phyloP scores from a whole-genome alignment of 2,888 invertebrate genomes.

The Phymatocera aterrima region DNA sequence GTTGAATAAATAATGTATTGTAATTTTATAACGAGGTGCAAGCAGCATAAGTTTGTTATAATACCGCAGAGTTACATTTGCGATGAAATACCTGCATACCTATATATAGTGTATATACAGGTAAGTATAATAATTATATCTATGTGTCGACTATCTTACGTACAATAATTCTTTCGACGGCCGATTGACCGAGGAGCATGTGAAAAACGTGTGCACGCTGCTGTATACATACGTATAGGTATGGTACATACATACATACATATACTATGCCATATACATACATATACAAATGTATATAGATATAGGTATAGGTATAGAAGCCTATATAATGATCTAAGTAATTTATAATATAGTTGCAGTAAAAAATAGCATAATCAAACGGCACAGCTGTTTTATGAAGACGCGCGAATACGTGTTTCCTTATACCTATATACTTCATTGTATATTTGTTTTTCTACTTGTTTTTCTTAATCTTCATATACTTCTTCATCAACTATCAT shows the following conservation, averaged over 20 bases:
- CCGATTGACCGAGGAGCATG: no score
- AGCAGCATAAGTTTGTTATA: neutral
- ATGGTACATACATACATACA: no score
- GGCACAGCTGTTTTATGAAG: constrained; percentile 75
- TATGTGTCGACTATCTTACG: no score
- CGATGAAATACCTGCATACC: neutral
- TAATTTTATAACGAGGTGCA: neutral
- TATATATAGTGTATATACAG: neutral
- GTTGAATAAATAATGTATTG: no score
- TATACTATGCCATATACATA: no score
- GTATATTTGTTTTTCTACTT: constrained; percentile 48
- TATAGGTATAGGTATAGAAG: neutral
- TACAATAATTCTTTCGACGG: no score
- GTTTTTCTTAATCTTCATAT: constrained; percentile 45
- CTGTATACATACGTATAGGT: no score
- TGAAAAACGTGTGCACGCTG: no score
- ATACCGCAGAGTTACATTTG: neutral
- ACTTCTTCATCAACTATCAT: constrained; percentile 19
- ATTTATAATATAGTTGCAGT: constrained; percentile 67
- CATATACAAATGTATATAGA: no score
- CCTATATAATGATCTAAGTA: constrained; percentile 41
- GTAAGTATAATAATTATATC: neutral
- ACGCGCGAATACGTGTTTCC: constrained; percentile 72
- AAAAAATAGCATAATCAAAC: constrained; percentile 72
- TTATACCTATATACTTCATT: constrained; percentile 53